These are phyloP conservation scores for Coelogynopora nodosa DNA, from an alignment of 2,888 invertebrate species.

Conservation along the genomic window DNA sequence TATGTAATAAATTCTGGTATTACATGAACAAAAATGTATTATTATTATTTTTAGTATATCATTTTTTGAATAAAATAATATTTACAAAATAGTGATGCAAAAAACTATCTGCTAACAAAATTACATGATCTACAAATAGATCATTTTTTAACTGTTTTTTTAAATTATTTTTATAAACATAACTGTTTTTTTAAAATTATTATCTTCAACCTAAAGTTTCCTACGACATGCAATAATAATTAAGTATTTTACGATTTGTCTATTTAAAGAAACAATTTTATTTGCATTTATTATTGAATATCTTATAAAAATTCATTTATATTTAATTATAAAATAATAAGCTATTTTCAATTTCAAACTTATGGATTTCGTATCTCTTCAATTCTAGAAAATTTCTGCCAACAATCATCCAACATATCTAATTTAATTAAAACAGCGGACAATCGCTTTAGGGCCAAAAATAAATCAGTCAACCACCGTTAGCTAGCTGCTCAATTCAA, in stretches of 20 bases:
- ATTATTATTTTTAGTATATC: not conserved
- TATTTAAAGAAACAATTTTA: too few species aligned
- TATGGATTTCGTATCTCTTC: not conserved
- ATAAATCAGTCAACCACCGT: not conserved
- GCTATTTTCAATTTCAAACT: not conserved
- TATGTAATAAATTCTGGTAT: too few species aligned
- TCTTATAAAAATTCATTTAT: too few species aligned
- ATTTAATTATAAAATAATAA: not conserved
- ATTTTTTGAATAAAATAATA: not conserved
- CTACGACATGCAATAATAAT: too few species aligned
- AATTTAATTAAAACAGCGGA: not conserved
- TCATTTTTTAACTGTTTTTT: too few species aligned
- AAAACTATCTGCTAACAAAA: not conserved
- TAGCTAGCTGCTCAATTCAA: not conserved
- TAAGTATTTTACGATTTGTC: too few species aligned
- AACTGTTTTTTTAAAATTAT: too few species aligned
- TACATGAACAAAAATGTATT: not conserved
- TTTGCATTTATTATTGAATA: too few species aligned
- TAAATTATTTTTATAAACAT: too few species aligned
- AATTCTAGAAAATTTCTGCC: not conserved
- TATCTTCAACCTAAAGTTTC: too few species aligned
- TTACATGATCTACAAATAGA: too few species aligned
- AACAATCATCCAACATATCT: not conserved
- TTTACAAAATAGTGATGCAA: not conserved
- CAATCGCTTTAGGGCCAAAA: not conserved